These are phyloP conservation scores for Gallinago nigripennis DNA, from an alignment of 2,797 vertebrate genomes.

Conservation along the genomic window DNA sequence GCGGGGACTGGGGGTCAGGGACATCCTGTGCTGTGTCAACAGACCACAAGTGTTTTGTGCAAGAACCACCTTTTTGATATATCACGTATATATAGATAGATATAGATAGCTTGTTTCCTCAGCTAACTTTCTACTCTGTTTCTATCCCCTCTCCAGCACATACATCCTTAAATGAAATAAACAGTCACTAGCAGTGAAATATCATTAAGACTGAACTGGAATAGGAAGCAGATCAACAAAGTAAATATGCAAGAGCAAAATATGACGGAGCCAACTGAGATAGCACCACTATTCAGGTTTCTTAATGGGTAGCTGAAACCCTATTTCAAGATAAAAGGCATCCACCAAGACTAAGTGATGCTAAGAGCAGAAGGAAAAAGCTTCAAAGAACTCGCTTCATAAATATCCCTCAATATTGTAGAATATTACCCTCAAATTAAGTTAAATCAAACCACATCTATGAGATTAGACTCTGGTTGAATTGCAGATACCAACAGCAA, in stretches of 20 bases:
- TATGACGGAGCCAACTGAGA: neutral
- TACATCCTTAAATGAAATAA: neutral
- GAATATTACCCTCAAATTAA: conserved; percentile 34
- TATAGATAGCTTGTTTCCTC: neutral
- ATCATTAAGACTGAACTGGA: neutral
- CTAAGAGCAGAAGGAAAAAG: neutral
- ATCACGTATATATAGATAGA: neutral
- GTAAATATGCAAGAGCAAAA: conserved; percentile 8
- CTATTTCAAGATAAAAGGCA: conserved; percentile 35
- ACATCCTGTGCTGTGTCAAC: neutral
- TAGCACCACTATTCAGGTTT: neutral
- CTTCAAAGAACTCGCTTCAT: neutral
- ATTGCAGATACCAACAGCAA: neutral
- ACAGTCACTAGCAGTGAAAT: neutral
- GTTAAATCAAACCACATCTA: neutral
- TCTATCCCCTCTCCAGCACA: neutral
- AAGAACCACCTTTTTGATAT: neutral
- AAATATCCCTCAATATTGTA: conserved; percentile 5
- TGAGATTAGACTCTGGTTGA: neutral
- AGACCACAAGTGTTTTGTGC: neutral
- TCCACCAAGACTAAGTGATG: conserved; percentile 12
- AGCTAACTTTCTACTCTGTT: neutral
- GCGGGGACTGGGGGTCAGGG: neutral
- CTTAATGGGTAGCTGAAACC: conserved; percentile 16
- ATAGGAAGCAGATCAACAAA: neutral